phyloP scores from a whole-genome alignment of 2,888 invertebrate genomes.

The Xanthia togata region DNA sequence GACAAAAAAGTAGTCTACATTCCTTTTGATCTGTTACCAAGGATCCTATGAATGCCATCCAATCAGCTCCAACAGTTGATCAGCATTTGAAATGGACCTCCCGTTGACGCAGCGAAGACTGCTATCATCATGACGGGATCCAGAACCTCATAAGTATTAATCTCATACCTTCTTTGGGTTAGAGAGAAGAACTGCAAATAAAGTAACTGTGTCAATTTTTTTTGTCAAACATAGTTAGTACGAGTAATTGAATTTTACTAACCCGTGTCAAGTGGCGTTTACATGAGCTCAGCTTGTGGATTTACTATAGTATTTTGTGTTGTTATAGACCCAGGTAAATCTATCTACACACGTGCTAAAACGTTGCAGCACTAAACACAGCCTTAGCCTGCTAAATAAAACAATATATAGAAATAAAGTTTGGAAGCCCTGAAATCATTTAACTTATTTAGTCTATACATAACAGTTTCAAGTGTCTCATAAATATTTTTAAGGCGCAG shows the following conservation, averaged over 20 bases:
- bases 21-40: constrained; percentile 2
- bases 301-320: background rate
- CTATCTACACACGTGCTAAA: background rate
- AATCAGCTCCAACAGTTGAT: background rate
- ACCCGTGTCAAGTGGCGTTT: background rate
- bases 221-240: background rate
- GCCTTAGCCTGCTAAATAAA: background rate
- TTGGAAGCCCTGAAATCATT: background rate
- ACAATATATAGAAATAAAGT: background rate
- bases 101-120: background rate
- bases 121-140: no score
- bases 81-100: background rate
- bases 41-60: background rate
- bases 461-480: no score
- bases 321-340: background rate
- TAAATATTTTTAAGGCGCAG: no score
- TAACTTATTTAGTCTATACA: no score
- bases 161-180: background rate
- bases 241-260: background rate
- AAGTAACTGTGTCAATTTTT: background rate
- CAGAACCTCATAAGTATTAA: background rate
- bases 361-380: background rate
- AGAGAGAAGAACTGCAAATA: constrained; percentile 21
- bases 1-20: no score
- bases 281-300: background rate